phyloP scores from a whole-genome alignment of 2,888 invertebrate genomes.

The Chloroclystis v-ata region DNA sequence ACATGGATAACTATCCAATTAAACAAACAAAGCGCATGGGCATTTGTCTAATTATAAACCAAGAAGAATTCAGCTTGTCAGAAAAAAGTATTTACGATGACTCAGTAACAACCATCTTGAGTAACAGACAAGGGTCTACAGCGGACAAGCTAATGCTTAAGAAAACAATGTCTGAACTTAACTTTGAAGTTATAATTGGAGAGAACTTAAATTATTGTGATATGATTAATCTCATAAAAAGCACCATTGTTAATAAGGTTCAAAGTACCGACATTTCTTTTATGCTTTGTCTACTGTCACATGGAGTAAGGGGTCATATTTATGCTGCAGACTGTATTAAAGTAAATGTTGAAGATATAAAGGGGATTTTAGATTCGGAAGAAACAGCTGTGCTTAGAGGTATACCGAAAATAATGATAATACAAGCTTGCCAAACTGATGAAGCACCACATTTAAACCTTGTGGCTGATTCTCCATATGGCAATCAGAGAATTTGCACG shows the following conservation, averaged over 20 bases:
- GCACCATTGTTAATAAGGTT: constrained; percentile 46
- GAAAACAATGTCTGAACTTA: constrained; percentile 53
- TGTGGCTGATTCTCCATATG: constrained; percentile 49
- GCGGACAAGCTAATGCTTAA: constrained; percentile 49
- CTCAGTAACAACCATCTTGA: constrained; percentile 33
- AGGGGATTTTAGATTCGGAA: constrained; percentile 57
- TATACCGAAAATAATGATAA: constrained; percentile 62
- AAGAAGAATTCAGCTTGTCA: constrained; percentile 62
- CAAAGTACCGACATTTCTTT: constrained; percentile 57
- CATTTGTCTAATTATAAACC: constrained; percentile 65
- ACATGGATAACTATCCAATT: constrained; percentile 49
- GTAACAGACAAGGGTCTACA: constrained; percentile 51
- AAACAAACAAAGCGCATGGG: constrained; percentile 56
- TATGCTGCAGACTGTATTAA: constrained; percentile 65
- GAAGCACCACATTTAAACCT: constrained; percentile 35
- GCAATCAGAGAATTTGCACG: background rate
- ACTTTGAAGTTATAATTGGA: constrained; percentile 52
- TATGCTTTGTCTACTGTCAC: constrained; percentile 65
- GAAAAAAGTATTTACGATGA: constrained; percentile 48
- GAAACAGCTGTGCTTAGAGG: constrained; percentile 44
- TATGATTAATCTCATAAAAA: constrained; percentile 52
- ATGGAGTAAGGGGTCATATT: constrained; percentile 63
- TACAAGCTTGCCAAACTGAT: constrained; percentile 68
- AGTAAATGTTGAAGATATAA: constrained; percentile 60
- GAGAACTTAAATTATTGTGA: constrained; percentile 50